Evolutionary conservation across 2,113 vertebrate genomes (phyloP).

Genomic region (Vulpes lagopus): DNA sequence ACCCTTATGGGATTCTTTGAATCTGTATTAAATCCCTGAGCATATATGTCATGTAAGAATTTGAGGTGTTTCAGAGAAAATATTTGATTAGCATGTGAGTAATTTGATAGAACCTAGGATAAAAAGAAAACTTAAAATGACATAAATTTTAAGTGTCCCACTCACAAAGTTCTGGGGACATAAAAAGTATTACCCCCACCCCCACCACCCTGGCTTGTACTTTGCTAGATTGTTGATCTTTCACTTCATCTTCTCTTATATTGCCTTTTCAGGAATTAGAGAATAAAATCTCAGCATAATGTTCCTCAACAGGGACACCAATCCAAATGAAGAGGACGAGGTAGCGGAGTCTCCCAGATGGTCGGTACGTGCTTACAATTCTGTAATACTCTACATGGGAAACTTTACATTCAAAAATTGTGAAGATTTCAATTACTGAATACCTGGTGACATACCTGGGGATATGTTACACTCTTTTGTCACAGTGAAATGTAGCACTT

Average conservation of each 20-base stretch:
- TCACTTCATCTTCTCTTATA: not conserved
- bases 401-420: not conserved
- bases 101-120: not conserved
- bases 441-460: not conserved
- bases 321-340: rapidly evolving
- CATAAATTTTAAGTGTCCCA: not conserved
- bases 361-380: conserved; percentile 28
- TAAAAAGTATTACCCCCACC: not conserved
- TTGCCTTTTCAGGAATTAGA: conserved; percentile 25
- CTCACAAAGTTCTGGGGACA: not conserved
- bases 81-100: not conserved
- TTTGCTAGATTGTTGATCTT: not conserved
- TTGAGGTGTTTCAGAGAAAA: conserved; percentile 25
- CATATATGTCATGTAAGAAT: not conserved
- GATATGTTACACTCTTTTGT: not conserved
- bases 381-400: not conserved
- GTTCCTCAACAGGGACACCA: not conserved
- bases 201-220: not conserved
- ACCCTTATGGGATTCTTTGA: not conserved
- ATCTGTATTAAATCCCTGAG: not conserved
- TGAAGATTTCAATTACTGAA: not conserved
- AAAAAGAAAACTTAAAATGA: not conserved
- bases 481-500: not conserved
- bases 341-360: rapidly evolving
- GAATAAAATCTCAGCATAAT: conserved; percentile 3